These are phyloP conservation scores for Dromaius novaehollandiae DNA, from an alignment of 2,113 vertebrate species.

Conservation along the genomic window DNA sequence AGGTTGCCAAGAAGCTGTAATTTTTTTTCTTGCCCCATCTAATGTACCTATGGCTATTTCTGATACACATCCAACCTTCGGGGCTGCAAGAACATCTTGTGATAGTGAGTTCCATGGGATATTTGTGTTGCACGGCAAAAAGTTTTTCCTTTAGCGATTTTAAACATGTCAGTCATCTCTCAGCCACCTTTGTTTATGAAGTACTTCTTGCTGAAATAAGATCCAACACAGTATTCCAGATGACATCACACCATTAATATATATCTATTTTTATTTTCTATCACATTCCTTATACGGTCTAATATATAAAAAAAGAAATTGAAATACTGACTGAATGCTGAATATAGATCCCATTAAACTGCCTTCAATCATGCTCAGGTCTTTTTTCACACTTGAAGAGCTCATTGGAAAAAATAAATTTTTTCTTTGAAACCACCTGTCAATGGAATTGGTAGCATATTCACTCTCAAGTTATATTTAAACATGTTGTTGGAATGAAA, in stretches of 20 bases:
- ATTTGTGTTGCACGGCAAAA: not conserved
- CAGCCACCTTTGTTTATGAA: not conserved
- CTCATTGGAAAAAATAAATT: not conserved
- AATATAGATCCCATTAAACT: not conserved
- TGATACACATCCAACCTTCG: not conserved
- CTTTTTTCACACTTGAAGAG: not conserved
- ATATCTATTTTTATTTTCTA: not conserved
- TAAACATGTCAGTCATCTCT: not conserved
- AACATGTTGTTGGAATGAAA: not conserved
- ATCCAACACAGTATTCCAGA: not conserved
- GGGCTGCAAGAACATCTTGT: not conserved
- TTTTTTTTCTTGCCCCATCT: not conserved
- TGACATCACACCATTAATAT: not conserved
- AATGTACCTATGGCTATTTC: not conserved
- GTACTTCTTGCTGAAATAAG: not conserved
- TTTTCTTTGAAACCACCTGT: not conserved
- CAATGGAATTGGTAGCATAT: not conserved
- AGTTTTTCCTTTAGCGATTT: not conserved
- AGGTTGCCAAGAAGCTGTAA: not conserved
- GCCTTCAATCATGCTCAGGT: not conserved
- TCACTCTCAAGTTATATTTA: not conserved
- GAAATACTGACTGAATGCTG: not conserved
- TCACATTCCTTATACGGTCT: accelerated
- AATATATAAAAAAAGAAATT: not conserved
- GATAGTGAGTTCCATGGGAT: slow-evolving; percentile 7